A percentile compares a stretch with the other conserved stretches of the same genome.
Conservation (phyloP, 2,888 invertebrate species). For the Drosophila bunnanda region DNA sequence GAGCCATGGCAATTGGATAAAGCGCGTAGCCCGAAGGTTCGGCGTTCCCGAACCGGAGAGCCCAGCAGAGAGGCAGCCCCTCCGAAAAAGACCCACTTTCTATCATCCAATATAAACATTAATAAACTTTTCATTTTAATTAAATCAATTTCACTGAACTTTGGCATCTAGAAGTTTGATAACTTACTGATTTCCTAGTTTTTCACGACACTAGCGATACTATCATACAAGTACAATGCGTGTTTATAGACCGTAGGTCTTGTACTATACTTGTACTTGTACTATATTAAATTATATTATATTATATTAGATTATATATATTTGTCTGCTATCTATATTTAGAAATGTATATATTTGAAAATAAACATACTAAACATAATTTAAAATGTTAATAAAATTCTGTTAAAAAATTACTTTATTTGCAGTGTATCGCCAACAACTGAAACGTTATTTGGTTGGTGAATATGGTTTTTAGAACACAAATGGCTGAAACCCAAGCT, state of each 20-base stretch:
- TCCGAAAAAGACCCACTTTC: background rate
- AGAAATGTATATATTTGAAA: background rate
- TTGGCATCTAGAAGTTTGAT: too few relatives aligned
- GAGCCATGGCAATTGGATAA: constrained; percentile 14
- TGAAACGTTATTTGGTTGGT: background rate
- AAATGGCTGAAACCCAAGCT: background rate
- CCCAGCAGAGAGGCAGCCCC: background rate
- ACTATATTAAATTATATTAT: too few relatives aligned
- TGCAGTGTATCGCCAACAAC: background rate
- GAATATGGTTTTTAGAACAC: background rate
- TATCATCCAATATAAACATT: background rate
- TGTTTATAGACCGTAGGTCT: too few relatives aligned
- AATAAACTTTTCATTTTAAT: background rate
- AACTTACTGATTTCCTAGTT: too few relatives aligned
- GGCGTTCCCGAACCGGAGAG: background rate
- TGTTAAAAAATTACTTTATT: background rate
- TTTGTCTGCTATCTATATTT: too few relatives aligned
- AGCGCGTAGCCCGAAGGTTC: background rate
- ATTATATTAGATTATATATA: too few relatives aligned
- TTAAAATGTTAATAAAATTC: background rate
- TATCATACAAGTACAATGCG: too few relatives aligned
- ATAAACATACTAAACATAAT: background rate
- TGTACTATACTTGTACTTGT: too few relatives aligned
- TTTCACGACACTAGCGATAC: too few relatives aligned
- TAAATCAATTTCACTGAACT: background rate